Conservation (phyloP, 2,797 vertebrate genomes). For the Hypotaenidia okinawae region DNA sequence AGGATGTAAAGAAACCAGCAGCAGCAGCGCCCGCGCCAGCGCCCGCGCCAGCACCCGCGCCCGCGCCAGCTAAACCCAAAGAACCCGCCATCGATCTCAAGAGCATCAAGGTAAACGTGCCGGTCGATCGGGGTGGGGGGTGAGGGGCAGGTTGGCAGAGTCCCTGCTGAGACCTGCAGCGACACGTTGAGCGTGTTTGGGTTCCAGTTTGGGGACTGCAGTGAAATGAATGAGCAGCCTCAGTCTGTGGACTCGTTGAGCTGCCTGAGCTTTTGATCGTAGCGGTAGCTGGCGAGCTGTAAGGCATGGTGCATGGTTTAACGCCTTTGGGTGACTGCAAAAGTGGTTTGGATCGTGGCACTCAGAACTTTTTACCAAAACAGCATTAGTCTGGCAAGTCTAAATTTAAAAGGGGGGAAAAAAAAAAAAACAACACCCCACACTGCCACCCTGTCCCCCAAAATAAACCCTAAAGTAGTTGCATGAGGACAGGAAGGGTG, state of each 20-base stretch:
- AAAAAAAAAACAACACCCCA: not conserved
- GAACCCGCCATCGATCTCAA: conserved; percentile 82
- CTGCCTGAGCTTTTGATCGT: conserved; percentile 8
- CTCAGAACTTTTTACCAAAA: not conserved
- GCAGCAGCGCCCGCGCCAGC: conserved; percentile 73
- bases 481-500: not conserved
- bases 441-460: rapidly evolving
- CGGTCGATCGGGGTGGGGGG: too few relatives aligned
- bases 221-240: conserved; percentile 41
- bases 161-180: not conserved
- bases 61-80: conserved; percentile 79
- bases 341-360: not conserved
- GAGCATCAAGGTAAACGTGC: conserved; percentile 81
- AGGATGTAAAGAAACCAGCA: conserved; percentile 83
- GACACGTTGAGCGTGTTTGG: not conserved
- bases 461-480: not conserved
- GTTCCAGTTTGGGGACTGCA: not conserved
- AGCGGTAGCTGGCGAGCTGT: not conserved
- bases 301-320: conserved; percentile 19
- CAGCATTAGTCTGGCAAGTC: not conserved
- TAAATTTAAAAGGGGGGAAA: not conserved
- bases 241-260: not conserved
- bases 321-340: not conserved
- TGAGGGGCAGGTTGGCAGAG: not conserved
- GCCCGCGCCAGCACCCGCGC: conserved; percentile 40